phyloP scores from a whole-genome alignment of 1,140 invertebrate genomes.

The Lutraria rhynchaena region DNA sequence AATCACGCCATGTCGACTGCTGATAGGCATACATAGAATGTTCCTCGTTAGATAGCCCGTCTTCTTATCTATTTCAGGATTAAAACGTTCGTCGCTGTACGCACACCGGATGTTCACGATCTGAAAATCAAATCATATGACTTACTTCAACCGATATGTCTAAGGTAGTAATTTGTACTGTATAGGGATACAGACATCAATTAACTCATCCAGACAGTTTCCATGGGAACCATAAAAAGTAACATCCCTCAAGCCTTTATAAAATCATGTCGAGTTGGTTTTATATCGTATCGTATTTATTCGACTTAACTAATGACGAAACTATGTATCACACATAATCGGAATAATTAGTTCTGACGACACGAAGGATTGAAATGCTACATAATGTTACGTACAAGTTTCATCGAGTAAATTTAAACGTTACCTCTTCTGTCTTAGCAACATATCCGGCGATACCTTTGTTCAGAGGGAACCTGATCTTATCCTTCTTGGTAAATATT shows the following conservation, averaged over 20 bases:
- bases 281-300: too few relatives aligned
- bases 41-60: constrained; percentile 89
- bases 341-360: too few relatives aligned
- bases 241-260: too few relatives aligned
- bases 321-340: too few relatives aligned
- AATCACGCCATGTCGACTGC: constrained; percentile 62
- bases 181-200: too few relatives aligned
- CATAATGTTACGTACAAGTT: not conserved
- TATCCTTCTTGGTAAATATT: constrained; percentile 68
- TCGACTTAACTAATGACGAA: too few relatives aligned
- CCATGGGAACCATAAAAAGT: too few relatives aligned
- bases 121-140: too few relatives aligned
- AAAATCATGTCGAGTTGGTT: too few relatives aligned
- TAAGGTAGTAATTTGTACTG: too few relatives aligned
- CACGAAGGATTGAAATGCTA: not conserved
- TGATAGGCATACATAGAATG: constrained; percentile 75
- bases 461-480: constrained; percentile 91
- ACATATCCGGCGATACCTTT: constrained; percentile 96
- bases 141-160: too few relatives aligned
- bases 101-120: constrained; percentile 92
- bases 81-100: constrained; percentile 94
- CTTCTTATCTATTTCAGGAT: constrained; percentile 88
- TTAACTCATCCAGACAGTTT: too few relatives aligned
- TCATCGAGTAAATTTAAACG: not conserved
- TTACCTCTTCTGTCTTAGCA: constrained; percentile 91